Evolutionary conservation across 2,113 vertebrate species (phyloP).

Genomic region (Epinephelus fuscoguttatus): DNA sequence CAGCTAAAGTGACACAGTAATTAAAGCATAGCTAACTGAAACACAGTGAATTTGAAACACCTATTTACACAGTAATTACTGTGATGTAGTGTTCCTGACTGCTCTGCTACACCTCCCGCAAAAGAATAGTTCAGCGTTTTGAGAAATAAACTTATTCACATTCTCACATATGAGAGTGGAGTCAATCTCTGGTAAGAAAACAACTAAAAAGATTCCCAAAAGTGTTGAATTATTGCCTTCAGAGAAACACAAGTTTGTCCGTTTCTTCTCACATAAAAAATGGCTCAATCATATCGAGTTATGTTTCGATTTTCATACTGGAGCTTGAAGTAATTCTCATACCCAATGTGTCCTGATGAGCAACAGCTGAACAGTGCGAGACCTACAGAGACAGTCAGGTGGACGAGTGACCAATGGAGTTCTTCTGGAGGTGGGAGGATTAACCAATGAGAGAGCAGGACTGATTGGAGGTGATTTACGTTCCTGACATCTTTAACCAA

Average conservation of each 20-base stretch:
- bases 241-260: not conserved
- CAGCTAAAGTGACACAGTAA: not conserved
- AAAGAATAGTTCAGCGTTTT: not conserved
- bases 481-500: slow-evolving; percentile 88
- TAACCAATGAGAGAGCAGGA: slow-evolving; percentile 79
- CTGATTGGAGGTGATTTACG: slow-evolving; percentile 88
- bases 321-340: slow-evolving; percentile 10
- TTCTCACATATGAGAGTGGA: not conserved
- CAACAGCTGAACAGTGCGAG: slow-evolving; percentile 40
- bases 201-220: not conserved
- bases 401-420: slow-evolving; percentile 61
- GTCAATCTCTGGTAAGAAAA: not conserved
- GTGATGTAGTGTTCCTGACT: not conserved
- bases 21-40: not conserved
- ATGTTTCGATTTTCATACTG: not conserved
- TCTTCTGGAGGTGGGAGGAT: slow-evolving; percentile 41
- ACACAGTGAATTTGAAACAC: slow-evolving; percentile 8
- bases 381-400: slow-evolving; percentile 41
- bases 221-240: not conserved
- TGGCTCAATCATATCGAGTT: not conserved
- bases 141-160: not conserved
- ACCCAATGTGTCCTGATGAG: slow-evolving; percentile 31
- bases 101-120: not conserved
- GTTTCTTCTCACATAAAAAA: slow-evolving; percentile 1
- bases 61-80: not conserved